Conservation (phyloP, 2,888 invertebrate species). For the Euproctis similis region DNA sequence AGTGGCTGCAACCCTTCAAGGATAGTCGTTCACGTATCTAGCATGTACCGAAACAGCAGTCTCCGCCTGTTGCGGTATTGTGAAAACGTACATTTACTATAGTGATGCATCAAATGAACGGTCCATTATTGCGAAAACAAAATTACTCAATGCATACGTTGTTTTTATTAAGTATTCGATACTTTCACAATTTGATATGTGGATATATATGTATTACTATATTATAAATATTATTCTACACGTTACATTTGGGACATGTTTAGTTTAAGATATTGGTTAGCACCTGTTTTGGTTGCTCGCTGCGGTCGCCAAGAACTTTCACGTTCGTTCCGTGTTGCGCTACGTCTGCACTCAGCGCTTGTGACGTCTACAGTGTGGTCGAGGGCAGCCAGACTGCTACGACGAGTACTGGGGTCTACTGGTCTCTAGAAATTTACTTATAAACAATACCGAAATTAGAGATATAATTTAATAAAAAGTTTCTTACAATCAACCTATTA, state of each 20-base stretch:
- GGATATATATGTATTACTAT: not conserved
- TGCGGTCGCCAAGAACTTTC: constrained; percentile 63
- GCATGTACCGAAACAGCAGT: constrained; percentile 37
- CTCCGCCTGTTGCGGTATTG: constrained; percentile 37
- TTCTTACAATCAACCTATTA: too few relatives aligned
- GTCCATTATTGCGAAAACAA: constrained; percentile 35
- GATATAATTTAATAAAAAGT: too few relatives aligned
- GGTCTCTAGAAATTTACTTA: too few relatives aligned
- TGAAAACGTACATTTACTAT: constrained; percentile 24
- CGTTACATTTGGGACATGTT: constrained; percentile 25
- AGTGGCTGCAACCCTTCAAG: constrained; percentile 51
- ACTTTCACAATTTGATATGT: constrained; percentile 8
- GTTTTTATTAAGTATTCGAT: constrained; percentile 29
- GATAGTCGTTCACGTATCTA: constrained; percentile 40
- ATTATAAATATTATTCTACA: constrained; percentile 18
- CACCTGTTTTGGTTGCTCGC: constrained; percentile 51
- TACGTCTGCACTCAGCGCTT: constrained; percentile 44
- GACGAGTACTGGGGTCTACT: too few relatives aligned
- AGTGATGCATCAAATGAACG: constrained; percentile 25
- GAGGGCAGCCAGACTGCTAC: constrained; percentile 26
- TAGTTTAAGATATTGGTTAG: constrained; percentile 47
- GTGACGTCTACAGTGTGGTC: constrained; percentile 47
- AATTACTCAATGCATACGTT: constrained; percentile 23
- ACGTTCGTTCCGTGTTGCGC: constrained; percentile 66
- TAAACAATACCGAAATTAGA: too few relatives aligned